Percentiles rank a stretch among this genome's conserved stretches.
phyloP scores from a whole-genome alignment of 2,797 vertebrate genomes.

The Rhynchonycteris naso region DNA sequence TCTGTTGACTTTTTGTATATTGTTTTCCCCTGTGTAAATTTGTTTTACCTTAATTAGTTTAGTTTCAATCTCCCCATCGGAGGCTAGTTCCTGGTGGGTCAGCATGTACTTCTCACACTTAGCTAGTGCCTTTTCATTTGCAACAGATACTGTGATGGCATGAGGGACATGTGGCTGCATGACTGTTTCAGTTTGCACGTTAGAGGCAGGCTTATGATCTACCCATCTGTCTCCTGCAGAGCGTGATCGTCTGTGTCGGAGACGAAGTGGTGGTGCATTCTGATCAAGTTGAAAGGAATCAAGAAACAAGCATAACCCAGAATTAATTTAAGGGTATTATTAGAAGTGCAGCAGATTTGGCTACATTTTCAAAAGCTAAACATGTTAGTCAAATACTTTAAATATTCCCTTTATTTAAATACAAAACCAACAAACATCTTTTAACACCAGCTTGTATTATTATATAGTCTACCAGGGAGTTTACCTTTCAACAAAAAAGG shows the following conservation, averaged over 20 bases:
- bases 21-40: slow-evolving; percentile 26
- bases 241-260: slow-evolving; percentile 90
- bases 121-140: slow-evolving; percentile 94
- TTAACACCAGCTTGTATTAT: neutral
- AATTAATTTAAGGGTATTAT: slow-evolving; percentile 66
- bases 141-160: slow-evolving; percentile 92
- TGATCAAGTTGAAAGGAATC: slow-evolving; percentile 85
- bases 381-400: slow-evolving; percentile 18
- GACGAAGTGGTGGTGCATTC: slow-evolving; percentile 88
- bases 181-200: slow-evolving; percentile 93
- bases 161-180: slow-evolving; percentile 94
- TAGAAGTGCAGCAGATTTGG: slow-evolving; percentile 79
- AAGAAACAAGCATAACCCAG: slow-evolving; percentile 80
- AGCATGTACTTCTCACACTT: slow-evolving; percentile 97
- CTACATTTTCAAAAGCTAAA: slow-evolving; percentile 63
- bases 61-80: slow-evolving; percentile 96
- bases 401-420: slow-evolving; percentile 52
- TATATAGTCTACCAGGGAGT: neutral
- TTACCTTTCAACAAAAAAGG: neutral
- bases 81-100: slow-evolving; percentile 97
- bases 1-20: neutral
- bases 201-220: slow-evolving; percentile 94
- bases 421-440: slow-evolving; percentile 49
- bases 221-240: slow-evolving; percentile 97
- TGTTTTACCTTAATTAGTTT: slow-evolving; percentile 94